phyloP scores from a whole-genome alignment of 2,888 invertebrate genomes.

The Pimpla rufipes region DNA sequence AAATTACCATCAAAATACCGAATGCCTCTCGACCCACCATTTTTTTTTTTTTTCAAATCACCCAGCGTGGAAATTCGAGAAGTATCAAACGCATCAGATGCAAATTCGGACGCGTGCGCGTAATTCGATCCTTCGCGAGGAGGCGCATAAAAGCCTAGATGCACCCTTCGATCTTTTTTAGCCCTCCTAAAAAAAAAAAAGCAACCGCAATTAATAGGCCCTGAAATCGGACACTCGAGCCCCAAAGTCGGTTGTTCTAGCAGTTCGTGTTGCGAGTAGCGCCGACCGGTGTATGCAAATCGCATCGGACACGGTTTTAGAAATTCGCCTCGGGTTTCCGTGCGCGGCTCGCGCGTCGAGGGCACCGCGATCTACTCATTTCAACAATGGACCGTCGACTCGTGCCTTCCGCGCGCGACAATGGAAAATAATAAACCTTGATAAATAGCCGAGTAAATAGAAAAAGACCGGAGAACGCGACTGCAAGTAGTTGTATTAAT shows the following conservation, averaged over 20 bases:
- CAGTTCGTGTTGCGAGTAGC: not conserved
- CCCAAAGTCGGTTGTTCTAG: constrained; percentile 26
- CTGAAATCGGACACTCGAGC: constrained; percentile 81
- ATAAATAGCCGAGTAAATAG: constrained; percentile 84
- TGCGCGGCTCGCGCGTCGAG: too few relatives aligned
- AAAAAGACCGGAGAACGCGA: constrained; percentile 57
- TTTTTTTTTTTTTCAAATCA: not conserved
- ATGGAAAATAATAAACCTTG: constrained; percentile 85
- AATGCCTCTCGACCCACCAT: not conserved
- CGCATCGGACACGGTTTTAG: constrained; percentile 84
- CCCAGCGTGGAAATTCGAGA: constrained; percentile 5
- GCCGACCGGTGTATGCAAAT: constrained; percentile 83
- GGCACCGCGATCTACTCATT: too few relatives aligned
- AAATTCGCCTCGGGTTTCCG: constrained; percentile 68
- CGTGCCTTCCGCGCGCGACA: constrained; percentile 76
- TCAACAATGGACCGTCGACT: constrained; percentile 81
- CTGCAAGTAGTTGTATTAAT: constrained; percentile 35
- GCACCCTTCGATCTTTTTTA: constrained; percentile 47
- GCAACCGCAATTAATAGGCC: constrained; percentile 76
- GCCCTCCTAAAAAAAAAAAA: constrained; percentile 71
- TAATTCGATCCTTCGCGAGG: constrained; percentile 66
- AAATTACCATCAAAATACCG: not conserved
- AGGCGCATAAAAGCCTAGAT: constrained; percentile 3
- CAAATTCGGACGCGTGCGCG: constrained; percentile 56
- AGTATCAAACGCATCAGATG: constrained; percentile 16